phyloP scores from a whole-genome alignment of 2,797 vertebrate genomes.

The Taeniopygia guttata region DNA sequence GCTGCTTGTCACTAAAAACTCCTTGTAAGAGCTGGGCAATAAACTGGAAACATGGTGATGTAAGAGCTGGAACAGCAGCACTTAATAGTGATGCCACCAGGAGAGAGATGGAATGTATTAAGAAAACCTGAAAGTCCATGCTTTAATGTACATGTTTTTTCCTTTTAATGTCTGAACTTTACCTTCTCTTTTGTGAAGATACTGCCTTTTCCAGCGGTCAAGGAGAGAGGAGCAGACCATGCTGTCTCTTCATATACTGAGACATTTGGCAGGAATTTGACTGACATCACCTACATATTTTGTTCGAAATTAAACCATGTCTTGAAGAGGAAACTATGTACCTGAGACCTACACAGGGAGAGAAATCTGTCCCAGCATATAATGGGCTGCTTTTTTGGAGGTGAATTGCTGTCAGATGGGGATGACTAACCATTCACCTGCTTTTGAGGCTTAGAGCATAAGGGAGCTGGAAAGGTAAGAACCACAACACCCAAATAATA shows the following conservation, averaged over 20 bases:
- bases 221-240: not conserved
- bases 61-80: not conserved
- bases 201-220: not conserved
- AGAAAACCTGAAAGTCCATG: not conserved
- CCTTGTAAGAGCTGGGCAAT: not conserved
- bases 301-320: not conserved
- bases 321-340: not conserved
- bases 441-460: not conserved
- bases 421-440: not conserved
- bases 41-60: not conserved
- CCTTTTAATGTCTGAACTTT: not conserved
- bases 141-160: not conserved
- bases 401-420: not conserved
- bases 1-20: not conserved
- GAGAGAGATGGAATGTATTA: not conserved
- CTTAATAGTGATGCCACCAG: not conserved
- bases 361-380: not conserved
- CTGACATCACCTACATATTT: not conserved
- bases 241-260: not conserved
- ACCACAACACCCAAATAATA: not conserved
- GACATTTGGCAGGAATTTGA: not conserved
- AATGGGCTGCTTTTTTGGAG: not conserved
- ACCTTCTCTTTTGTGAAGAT: not conserved
- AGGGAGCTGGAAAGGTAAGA: not conserved
- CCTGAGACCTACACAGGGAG: not conserved